Percentiles rank a stretch among this genome's conserved stretches.
These are phyloP conservation scores for Bombus difficillimus DNA, from an alignment of 1,140 invertebrate species.

Conservation along the genomic window DNA sequence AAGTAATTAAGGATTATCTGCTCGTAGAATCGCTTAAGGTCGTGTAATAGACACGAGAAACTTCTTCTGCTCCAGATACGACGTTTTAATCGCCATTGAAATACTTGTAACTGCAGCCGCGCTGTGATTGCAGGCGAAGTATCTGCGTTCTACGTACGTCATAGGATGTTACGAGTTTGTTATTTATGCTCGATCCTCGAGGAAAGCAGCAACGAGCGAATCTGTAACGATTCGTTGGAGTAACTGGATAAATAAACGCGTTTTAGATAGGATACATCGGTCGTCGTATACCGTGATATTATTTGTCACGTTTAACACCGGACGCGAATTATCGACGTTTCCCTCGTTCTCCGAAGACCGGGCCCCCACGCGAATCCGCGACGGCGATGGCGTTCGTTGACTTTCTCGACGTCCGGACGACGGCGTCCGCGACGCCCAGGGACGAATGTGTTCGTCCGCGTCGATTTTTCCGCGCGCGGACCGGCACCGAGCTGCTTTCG, in stretches of 20 bases:
- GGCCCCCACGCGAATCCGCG: too few species aligned
- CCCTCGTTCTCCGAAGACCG: not conserved
- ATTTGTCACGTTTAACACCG: constrained; percentile 2
- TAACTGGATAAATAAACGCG: not conserved
- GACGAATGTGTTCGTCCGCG: not conserved
- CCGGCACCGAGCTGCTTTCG: not conserved
- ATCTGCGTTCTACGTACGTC: constrained; percentile 5
- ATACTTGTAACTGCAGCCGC: not conserved
- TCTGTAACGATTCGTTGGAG: too few species aligned
- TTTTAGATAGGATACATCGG: not conserved
- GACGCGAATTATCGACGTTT: constrained; percentile 18
- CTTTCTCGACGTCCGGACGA: constrained; percentile 39
- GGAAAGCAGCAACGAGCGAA: not conserved
- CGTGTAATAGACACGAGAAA: not conserved
- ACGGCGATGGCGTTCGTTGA: not conserved
- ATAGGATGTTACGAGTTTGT: constrained; percentile 7
- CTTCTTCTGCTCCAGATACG: not conserved
- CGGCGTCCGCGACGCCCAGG: constrained; percentile 17
- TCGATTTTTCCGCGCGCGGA: constrained; percentile 5
- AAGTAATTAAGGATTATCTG: constrained; percentile 24
- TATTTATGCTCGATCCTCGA: not conserved
- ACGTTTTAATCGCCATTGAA: constrained; percentile 2
- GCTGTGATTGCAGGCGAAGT: not conserved
- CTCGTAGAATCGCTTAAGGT: not conserved
- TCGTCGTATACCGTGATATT: constrained; percentile 14